These are phyloP conservation scores for Dasypus novemcinctus DNA, from an alignment of 2,113 vertebrate species.

Conservation along the genomic window DNA sequence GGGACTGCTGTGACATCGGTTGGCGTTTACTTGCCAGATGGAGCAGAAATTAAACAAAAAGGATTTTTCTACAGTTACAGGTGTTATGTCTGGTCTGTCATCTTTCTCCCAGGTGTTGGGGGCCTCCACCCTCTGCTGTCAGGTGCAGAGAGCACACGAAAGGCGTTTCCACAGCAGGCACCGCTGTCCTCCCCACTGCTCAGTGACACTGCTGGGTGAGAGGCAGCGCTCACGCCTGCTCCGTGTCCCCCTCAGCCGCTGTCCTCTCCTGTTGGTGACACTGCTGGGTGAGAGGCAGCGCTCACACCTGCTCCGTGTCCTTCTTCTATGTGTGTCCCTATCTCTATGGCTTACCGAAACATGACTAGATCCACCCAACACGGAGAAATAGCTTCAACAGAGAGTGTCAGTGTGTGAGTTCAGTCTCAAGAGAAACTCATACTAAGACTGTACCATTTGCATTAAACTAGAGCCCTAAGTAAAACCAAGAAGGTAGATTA, in stretches of 20 bases:
- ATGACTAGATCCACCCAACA: constrained; percentile 79
- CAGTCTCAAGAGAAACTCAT: not conserved
- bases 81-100: constrained; percentile 91
- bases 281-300: constrained; percentile 80
- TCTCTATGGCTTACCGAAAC: constrained; percentile 94
- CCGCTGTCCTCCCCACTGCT: no score
- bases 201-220: no score
- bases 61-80: constrained; percentile 98
- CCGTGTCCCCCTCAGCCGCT: no score
- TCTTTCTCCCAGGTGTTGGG: constrained; percentile 68
- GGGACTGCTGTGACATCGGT: constrained; percentile 84
- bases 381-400: constrained; percentile 76
- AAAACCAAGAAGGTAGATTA: constrained; percentile 59
- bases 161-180: no score
- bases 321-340: constrained; percentile 96
- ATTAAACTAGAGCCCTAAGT: constrained; percentile 81
- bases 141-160: no score
- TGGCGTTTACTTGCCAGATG: constrained; percentile 90
- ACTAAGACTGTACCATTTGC: constrained; percentile 51
- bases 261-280: no score
- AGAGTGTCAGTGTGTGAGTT: constrained; percentile 87
- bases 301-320: constrained; percentile 88
- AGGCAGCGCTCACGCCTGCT: constrained; percentile 89
- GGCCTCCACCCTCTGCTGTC: no score
- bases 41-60: constrained; percentile 89